Evolutionary conservation across 2,113 vertebrate species (phyloP), one percentile per base, ranked within the genome.

Genomic region (Lophius piscatorius): DNA sequence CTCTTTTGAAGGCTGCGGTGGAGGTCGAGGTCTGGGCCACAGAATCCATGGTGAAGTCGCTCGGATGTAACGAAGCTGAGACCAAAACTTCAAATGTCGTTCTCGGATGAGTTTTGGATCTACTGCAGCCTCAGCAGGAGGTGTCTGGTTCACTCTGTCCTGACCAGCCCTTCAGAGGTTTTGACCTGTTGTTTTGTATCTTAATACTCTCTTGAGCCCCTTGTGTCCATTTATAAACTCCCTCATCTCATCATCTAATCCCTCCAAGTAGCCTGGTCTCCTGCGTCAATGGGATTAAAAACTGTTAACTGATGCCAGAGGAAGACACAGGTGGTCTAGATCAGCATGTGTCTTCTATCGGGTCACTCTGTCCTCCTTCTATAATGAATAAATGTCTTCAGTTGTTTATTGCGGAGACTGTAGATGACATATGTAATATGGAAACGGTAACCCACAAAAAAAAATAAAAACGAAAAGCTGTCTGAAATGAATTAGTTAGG

Each of bases 221-320:
- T 2, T 55, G 28, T 14, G 6, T 40, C 47, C 69, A 42, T 86
- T 84, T 88, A 86, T 87, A 87, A 82, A 55, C 47, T 76, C 34
- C 35, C 51, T 22, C 12, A 33, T 21, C 36, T 50, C 17, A 18
- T 24, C 6, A 17, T 64, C 67, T 84, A 72, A 86, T 76, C 75
- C 63, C 40, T 58, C 28, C 62, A 42, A 81, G 48, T 36, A 24
- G 16, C 34, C 49, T 1, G 6, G 33, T 47, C 16, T 74, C 62
- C 64, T 84, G 60, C 83, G 84, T 90, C 85, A 90, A 47, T 82
- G 69, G 65, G 83, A 86, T 85, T 74, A 69, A 69, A 44, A 69
- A 76, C 62, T 71, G 60, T 45, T 44, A 35, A 11, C 13, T 17
- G 4, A 6, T 8, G 46, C 9, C 44, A 31, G 28, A 22, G 29